These are phyloP conservation scores for Peromyscus maniculatus DNA, from an alignment of 2,113 vertebrate genomes.

Conservation along the genomic window DNA sequence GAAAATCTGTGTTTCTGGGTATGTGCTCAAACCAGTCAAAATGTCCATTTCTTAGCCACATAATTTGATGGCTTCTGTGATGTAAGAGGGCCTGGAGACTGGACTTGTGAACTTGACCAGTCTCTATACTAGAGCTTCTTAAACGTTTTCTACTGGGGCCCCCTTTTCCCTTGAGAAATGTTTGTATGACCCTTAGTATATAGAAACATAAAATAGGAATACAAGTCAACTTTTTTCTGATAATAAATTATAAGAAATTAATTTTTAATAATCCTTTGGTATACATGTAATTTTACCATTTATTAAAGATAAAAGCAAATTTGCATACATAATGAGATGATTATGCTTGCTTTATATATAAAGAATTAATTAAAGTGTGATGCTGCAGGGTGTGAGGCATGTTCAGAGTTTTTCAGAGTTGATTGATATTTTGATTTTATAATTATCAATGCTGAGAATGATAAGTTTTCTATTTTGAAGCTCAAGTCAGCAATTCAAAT, in stretches of 20 bases:
- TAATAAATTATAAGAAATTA: neutral
- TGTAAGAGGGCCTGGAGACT: neutral
- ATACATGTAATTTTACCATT: neutral
- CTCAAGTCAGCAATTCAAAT: neutral
- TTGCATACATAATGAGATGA: neutral
- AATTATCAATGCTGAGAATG: neutral
- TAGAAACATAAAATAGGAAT: neutral
- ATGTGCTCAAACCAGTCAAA: slow-evolving; percentile 47
- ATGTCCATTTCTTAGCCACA: slow-evolving; percentile 43
- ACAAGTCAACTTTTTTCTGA: neutral
- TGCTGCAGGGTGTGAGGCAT: neutral
- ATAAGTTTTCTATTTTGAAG: neutral
- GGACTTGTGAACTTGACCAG: neutral
- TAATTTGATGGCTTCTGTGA: neutral
- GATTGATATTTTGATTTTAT: neutral
- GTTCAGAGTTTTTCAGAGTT: neutral
- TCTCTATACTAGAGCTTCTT: neutral
- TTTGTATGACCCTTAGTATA: neutral
- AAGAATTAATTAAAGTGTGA: neutral
- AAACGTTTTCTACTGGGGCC: neutral
- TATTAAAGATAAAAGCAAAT: neutral
- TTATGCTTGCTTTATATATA: neutral
- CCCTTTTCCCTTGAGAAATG: neutral
- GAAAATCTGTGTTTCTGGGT: slow-evolving; percentile 44
- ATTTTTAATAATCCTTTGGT: neutral